A percentile compares a stretch with the other conserved stretches of the same genome.
Conservation (phyloP, 2,113 vertebrate species). For the Passer domesticus region DNA sequence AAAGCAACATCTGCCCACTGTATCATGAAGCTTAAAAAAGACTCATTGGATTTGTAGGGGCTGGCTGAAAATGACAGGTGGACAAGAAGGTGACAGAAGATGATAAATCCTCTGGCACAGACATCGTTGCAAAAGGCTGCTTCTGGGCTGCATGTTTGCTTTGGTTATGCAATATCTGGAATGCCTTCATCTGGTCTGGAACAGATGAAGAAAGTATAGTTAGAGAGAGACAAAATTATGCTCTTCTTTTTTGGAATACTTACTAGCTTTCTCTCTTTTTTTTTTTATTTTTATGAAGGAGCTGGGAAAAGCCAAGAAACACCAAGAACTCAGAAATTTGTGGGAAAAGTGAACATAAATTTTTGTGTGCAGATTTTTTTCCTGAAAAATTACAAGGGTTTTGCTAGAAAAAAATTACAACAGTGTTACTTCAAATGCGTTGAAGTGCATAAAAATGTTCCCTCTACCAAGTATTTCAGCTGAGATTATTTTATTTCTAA, state of each 20-base stretch:
- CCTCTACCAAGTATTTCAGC: not conserved
- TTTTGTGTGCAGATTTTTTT: not conserved
- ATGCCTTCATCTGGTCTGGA: not conserved
- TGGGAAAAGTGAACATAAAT: not conserved
- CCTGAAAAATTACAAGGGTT: not conserved
- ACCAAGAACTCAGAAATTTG: not conserved
- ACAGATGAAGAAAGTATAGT: not conserved
- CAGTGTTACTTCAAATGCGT: not conserved
- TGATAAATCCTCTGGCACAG: not conserved
- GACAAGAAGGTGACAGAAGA: not conserved
- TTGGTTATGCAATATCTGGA: not conserved
- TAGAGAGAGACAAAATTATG: not conserved
- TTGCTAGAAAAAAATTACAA: not conserved
- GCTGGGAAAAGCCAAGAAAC: not conserved
- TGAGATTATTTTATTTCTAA: not conserved
- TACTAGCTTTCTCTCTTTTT: not conserved
- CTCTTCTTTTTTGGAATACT: not conserved
- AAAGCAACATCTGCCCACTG: not conserved
- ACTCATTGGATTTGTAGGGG: not conserved
- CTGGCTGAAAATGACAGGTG: not conserved
- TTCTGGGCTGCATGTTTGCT: not conserved
- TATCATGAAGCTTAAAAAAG: not conserved
- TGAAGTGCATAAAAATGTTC: not conserved
- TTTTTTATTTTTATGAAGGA: not conserved
- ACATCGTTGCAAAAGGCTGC: not conserved